Percentiles rank a stretch among this genome's conserved stretches.
Conservation (phyloP, 2,113 vertebrate species). For the Atractosteus spatula region DNA sequence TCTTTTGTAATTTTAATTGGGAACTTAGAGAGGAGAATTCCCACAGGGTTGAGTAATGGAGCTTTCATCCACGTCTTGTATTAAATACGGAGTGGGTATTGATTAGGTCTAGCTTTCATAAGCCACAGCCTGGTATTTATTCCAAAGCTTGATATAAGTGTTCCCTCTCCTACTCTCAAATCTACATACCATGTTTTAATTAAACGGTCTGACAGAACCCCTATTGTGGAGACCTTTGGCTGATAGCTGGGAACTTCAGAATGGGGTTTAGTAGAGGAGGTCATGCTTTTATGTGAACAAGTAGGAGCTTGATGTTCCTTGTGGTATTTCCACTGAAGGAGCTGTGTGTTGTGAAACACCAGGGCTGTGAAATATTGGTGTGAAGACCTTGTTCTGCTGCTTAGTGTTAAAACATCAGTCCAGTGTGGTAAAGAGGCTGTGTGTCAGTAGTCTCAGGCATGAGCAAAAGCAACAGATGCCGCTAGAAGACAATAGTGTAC, state of each 20-base stretch:
- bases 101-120: conserved; percentile 17
- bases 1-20: not conserved
- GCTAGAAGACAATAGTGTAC: too few relatives aligned
- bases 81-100: conserved; percentile 17
- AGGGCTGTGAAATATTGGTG: not conserved
- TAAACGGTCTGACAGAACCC: conserved; percentile 2
- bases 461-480: too few relatives aligned
- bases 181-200: conserved; percentile 23
- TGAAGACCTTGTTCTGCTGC: too few relatives aligned
- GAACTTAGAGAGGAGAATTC: not conserved
- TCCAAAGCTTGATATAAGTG: conserved; percentile 13
- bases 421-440: too few relatives aligned
- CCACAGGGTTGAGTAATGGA: not conserved
- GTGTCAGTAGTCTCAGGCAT: too few relatives aligned
- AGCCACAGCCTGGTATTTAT: conserved; percentile 10
- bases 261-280: not conserved
- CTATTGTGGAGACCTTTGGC: not conserved
- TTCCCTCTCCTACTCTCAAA: not conserved
- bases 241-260: not conserved
- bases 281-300: not conserved
- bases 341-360: not conserved
- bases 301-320: not conserved
- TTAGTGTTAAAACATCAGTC: too few relatives aligned
- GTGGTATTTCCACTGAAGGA: not conserved
- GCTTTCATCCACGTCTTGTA: conserved; percentile 12